These are phyloP conservation scores for Epinephelus moara DNA, from an alignment of 2,113 vertebrate genomes.

Conservation along the genomic window DNA sequence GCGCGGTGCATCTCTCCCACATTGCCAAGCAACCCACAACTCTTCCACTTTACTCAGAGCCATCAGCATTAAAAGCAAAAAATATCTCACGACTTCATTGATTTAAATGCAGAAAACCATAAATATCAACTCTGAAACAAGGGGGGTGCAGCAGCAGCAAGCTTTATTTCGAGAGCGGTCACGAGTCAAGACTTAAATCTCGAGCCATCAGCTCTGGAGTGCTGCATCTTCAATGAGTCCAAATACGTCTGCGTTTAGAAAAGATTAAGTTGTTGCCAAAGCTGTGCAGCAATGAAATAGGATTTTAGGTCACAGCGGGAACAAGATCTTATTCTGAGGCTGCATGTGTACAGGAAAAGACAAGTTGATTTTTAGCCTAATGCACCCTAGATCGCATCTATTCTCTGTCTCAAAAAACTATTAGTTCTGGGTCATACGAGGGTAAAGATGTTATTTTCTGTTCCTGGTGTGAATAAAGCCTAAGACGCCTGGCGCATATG, in stretches of 20 bases:
- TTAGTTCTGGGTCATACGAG: slow-evolving; percentile 55
- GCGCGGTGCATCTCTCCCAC: slow-evolving; percentile 6
- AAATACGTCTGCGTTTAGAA: slow-evolving; percentile 50
- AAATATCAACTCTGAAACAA: slow-evolving; percentile 23
- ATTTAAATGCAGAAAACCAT: slow-evolving; percentile 21
- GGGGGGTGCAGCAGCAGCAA: neutral
- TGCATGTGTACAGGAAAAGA: slow-evolving; percentile 31
- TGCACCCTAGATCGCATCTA: slow-evolving; percentile 24
- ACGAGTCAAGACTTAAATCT: slow-evolving; percentile 46
- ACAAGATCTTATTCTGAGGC: slow-evolving; percentile 34
- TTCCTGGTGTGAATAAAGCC: slow-evolving; percentile 43
- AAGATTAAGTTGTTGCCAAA: slow-evolving; percentile 62
- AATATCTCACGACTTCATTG: neutral
- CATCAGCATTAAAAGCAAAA: neutral
- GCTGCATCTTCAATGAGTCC: slow-evolving; percentile 46
- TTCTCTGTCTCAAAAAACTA: slow-evolving; percentile 48
- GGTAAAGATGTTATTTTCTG: slow-evolving; percentile 61
- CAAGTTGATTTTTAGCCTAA: slow-evolving; percentile 53
- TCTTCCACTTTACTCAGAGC: slow-evolving; percentile 33
- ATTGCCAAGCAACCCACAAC: slow-evolving; percentile 42
- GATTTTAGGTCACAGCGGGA: slow-evolving; percentile 53
- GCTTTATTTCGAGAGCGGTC: slow-evolving; percentile 23
- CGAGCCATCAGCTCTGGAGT: slow-evolving; percentile 28
- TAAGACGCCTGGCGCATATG: slow-evolving; percentile 20
- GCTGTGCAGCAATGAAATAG: slow-evolving; percentile 39